Evolutionary conservation across 2,113 vertebrate species (phyloP).

Genomic region (Scophthalmus maximus): DNA sequence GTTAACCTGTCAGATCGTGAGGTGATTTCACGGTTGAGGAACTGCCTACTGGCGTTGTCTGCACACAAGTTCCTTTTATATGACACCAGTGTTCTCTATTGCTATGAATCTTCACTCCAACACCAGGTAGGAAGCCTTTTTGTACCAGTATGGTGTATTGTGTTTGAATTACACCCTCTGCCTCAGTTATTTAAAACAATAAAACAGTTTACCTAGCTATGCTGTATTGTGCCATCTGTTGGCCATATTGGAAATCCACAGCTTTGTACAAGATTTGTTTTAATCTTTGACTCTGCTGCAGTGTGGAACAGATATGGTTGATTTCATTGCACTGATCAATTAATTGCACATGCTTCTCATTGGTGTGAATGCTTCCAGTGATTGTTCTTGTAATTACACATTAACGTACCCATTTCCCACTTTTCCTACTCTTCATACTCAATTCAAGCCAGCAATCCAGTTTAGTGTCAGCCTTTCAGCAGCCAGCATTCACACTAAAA

Average conservation of each 20-base stretch:
- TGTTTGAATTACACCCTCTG: not conserved
- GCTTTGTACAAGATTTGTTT: no score
- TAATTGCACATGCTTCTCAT: not conserved
- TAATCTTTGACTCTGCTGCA: conserved; percentile 4
- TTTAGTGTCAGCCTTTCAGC: no score
- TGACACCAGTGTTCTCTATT: conserved; percentile 96
- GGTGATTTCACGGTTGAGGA: conserved; percentile 95
- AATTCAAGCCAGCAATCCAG: no score
- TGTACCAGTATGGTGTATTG: not conserved
- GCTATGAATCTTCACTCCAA: conserved; percentile 92
- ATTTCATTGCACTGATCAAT: conserved; percentile 11
- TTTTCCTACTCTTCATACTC: no score
- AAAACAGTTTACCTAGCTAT: not conserved
- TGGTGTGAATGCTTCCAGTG: not conserved
- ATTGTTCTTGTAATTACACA: no score
- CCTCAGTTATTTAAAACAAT: not conserved
- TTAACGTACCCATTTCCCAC: no score
- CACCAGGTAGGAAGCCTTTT: conserved; percentile 86
- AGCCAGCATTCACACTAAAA: no score
- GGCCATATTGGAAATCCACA: conserved; percentile 19
- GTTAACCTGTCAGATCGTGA: conserved; percentile 90
- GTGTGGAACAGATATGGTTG: not conserved
- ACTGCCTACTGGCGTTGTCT: conserved; percentile 90
- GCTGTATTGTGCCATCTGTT: conserved; percentile 49
- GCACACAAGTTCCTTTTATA: conserved; percentile 91